Evolutionary conservation across 2,888 invertebrate species (phyloP).

Genomic region (Tetragonula carbonaria): DNA sequence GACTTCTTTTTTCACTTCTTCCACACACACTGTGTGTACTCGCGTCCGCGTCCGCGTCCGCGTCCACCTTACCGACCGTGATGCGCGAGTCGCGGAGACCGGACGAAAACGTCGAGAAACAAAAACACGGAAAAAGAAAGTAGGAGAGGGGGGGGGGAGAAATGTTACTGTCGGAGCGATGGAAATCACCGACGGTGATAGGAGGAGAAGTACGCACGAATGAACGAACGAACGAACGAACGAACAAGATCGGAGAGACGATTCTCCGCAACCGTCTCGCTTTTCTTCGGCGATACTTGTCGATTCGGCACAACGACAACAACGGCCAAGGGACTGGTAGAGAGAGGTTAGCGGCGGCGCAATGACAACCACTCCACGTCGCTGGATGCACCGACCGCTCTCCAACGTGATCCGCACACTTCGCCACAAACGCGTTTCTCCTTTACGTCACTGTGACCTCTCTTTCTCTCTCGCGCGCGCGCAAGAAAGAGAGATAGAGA

Average conservation of each 20-base stretch:
- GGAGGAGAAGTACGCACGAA: neutral
- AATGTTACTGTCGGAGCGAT: neutral
- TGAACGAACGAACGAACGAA: neutral
- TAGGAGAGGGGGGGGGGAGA: neutral
- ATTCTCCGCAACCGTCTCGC: slow-evolving; percentile 16
- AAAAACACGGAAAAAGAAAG: neutral
- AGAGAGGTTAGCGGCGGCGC: slow-evolving; percentile 60
- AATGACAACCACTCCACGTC: slow-evolving; percentile 61
- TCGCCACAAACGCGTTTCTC: slow-evolving; percentile 39
- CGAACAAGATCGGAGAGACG: slow-evolving; percentile 12
- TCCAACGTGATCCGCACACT: slow-evolving; percentile 47
- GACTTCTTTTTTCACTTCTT: slow-evolving; percentile 41
- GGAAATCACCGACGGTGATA: too few species aligned
- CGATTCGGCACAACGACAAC: slow-evolving; percentile 16
- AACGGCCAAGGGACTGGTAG: slow-evolving; percentile 30
- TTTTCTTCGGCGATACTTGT: slow-evolving; percentile 26
- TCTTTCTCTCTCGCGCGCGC: neutral
- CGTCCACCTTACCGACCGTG: slow-evolving; percentile 29
- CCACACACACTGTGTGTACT: slow-evolving; percentile 3
- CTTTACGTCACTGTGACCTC: neutral
- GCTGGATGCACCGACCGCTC: slow-evolving; percentile 40
- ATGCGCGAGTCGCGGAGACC: slow-evolving; percentile 29
- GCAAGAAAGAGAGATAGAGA: neutral
- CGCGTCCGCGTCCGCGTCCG: slow-evolving; percentile 27
- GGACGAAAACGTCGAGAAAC: slow-evolving; percentile 2